Percentiles rank a stretch among this genome's conserved stretches.
These are phyloP conservation scores for Actinia tenebrosa DNA, from an alignment of 64 coral and sea anemone species.

Conservation along the genomic window DNA sequence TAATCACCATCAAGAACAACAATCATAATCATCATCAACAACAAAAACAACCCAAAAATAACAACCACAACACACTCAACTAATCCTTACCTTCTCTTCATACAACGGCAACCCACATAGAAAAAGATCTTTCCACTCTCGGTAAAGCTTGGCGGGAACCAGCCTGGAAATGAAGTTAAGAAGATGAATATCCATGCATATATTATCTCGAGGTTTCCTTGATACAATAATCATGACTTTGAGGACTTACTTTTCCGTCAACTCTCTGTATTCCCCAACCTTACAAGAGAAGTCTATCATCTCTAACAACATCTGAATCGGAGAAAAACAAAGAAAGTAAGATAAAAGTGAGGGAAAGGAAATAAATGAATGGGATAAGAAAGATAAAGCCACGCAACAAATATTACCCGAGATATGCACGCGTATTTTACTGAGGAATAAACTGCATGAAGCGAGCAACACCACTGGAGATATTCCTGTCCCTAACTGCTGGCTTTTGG, in stretches of 20 bases:
- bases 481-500: no score
- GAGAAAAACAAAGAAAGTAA: background rate
- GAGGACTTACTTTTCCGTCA: slow-evolving; percentile 86
- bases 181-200: background rate
- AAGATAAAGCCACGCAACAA: no score
- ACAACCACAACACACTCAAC: background rate
- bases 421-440: no score
- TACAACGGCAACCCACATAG: slow-evolving; percentile 69
- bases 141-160: slow-evolving; percentile 89
- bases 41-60: no score
- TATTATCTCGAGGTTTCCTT: background rate
- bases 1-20: no score
- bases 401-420: no score
- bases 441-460: no score
- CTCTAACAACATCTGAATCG: slow-evolving; percentile 71
- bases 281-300: slow-evolving; percentile 92
- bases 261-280: slow-evolving; percentile 91
- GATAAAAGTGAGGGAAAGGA: background rate
- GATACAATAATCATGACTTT: background rate
- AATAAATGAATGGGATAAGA: no score
- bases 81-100: slow-evolving; percentile 50
- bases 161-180: slow-evolving; percentile 28
- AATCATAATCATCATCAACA: no score
- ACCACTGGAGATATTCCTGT: no score
- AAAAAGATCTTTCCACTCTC: slow-evolving; percentile 88